These are phyloP conservation scores for Sminthopsis crassicaudata DNA, from an alignment of 2,113 vertebrate genomes.

Conservation along the genomic window DNA sequence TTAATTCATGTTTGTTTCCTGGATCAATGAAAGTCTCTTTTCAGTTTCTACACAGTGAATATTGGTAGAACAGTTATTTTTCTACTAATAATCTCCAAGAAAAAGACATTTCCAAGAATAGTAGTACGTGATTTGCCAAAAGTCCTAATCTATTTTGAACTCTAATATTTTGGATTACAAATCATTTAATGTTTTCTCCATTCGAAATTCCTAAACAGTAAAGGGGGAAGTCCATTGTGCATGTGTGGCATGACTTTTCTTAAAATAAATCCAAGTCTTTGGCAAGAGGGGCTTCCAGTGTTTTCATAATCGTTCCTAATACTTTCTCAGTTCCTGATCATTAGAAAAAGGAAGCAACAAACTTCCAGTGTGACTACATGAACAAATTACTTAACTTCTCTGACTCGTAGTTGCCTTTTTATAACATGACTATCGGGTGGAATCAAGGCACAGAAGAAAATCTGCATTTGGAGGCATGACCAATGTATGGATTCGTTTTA, in stretches of 20 bases:
- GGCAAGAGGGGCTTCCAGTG: not conserved
- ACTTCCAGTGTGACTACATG: too few species aligned
- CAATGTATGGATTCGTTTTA: too few species aligned
- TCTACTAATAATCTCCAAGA: not conserved
- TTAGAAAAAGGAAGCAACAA: too few species aligned
- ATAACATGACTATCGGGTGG: too few species aligned
- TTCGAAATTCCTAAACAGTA: not conserved
- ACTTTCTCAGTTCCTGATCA: not conserved
- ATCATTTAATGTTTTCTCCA: not conserved
- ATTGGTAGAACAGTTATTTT: not conserved
- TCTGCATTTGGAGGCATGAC: too few species aligned
- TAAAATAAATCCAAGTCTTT: not conserved
- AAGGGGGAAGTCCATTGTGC: not conserved
- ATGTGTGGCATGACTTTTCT: not conserved
- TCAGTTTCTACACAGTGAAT: not conserved
- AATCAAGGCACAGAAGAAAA: too few species aligned
- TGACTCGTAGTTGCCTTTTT: too few species aligned
- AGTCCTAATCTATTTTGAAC: not conserved
- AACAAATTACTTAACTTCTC: too few species aligned
- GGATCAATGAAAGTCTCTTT: not conserved
- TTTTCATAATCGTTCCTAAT: not conserved
- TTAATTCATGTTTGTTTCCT: not conserved
- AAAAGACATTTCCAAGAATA: not conserved
- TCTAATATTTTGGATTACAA: not conserved
- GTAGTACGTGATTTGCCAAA: conserved; percentile 2